A percentile compares a stretch with the other conserved stretches of the same genome.
These are phyloP conservation scores for Casuarius casuarius DNA, from an alignment of 2,113 vertebrate species.

Conservation along the genomic window DNA sequence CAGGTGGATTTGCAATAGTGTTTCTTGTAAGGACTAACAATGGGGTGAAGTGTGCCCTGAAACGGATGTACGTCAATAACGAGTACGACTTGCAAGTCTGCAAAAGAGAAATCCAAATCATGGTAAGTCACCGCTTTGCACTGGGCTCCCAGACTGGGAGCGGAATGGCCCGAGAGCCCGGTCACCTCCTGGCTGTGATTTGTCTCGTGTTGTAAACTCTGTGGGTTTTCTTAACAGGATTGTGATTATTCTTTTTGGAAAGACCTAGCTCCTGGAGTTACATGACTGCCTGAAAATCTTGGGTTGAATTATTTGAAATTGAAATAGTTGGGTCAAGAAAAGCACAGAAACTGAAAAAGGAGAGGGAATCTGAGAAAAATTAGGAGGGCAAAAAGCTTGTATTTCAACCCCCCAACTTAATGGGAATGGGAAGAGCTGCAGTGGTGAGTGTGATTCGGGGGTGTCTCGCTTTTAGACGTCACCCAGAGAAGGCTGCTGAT, in stretches of 20 bases:
- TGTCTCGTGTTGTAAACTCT: fast-evolving
- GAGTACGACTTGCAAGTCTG: constrained; percentile 95
- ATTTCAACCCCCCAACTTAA: not conserved
- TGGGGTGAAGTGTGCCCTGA: constrained; percentile 92
- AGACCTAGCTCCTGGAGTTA: not conserved
- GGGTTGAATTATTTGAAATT: not conserved
- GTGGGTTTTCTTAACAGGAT: not conserved
- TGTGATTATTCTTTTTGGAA: not conserved
- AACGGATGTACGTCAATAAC: constrained; percentile 98
- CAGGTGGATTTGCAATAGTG: constrained; percentile 97
- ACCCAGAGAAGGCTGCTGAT: not conserved
- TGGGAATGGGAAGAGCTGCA: not conserved
- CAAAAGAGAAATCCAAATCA: constrained; percentile 97
- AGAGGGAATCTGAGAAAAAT: not conserved
- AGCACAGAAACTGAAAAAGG: not conserved
- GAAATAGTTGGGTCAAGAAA: not conserved
- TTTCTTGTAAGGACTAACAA: constrained; percentile 95
- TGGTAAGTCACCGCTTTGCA: constrained; percentile 81
- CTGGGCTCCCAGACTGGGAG: not conserved
- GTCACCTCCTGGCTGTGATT: not conserved
- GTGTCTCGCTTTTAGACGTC: not conserved
- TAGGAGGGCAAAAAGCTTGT: not conserved
- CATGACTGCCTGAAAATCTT: fast-evolving
- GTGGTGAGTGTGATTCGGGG: not conserved
- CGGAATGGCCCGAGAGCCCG: not conserved